Base-by-base conservation (phyloP, 2,888 invertebrate species). In the Pantelozetes paolii region DNA sequence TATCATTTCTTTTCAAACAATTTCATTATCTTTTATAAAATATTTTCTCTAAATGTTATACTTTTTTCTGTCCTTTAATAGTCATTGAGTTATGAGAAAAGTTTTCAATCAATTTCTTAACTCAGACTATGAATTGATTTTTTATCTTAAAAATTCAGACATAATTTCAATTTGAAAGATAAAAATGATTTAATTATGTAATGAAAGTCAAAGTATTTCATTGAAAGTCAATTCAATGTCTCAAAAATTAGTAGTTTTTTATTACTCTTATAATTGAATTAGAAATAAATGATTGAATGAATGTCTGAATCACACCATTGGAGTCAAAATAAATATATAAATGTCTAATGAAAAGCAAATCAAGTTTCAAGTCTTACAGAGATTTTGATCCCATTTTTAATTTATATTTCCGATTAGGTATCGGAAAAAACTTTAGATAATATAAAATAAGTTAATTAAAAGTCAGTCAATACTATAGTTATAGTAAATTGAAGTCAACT, bases 401-500 rank as follows among this genome's bases (percentile, higher is more conserved):
- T 36, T 36, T 36, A 36, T 36, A 50, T 50, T 50, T 50, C 50
- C 50, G 50, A 50, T 50, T 50, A 3, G 20, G 5, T 36, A 36
- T 36, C 36, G 36, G 6, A 36, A 36, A 36, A 8, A 50, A n/a
- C 45, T 45, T 9, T 18, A 50, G 18, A 50, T 50, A 50, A 50
- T 9, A 5, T 36, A 50, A 50, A 18, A 28, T 23, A 28, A 57
- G 57, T 57, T 57, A 57, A 57, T 57, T 57, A 57, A 57, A 57
- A 23, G 23, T 13, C 23, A 57, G 36, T 36, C 36, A 36, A 15
- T 54, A 18, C 23, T 54, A 28, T 26, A 54, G 54, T 9, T 23
- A 23, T 8, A 23, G 3, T 15, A 23, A 57, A 57, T 57, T 57
- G 23, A 57, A 30, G 26, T 28, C 28, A 30, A 28, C 28, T 57